Conservation (phyloP, 2,888 invertebrate species). For the Eurois occulta region DNA sequence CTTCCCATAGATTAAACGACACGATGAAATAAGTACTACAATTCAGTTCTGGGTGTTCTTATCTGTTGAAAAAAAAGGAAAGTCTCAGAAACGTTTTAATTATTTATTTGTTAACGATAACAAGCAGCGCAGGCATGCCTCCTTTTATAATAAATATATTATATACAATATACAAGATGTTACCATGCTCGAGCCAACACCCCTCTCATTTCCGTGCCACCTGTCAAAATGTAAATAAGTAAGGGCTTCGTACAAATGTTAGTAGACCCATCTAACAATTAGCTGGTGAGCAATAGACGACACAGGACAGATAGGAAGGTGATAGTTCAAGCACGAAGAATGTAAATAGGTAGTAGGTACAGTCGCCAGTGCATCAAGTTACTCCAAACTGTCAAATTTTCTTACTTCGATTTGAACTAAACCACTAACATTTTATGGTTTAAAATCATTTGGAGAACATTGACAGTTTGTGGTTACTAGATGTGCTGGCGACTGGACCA, state of each 20-base stretch:
- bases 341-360: neutral
- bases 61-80: slow-evolving; percentile 71
- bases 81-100: slow-evolving; percentile 45
- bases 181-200: slow-evolving; percentile 58
- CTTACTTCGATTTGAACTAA: too few species aligned
- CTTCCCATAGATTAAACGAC: slow-evolving; percentile 39
- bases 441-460: too few species aligned
- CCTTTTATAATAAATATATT: slow-evolving; percentile 36
- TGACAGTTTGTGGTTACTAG: too few species aligned
- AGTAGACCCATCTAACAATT: neutral
- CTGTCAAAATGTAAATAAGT: slow-evolving; percentile 56
- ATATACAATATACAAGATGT: slow-evolving; percentile 49
- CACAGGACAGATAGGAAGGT: slow-evolving; percentile 20
- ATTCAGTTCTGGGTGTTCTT: slow-evolving; percentile 69
- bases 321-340: slow-evolving; percentile 31
- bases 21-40: slow-evolving; percentile 62
- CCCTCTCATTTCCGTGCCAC: slow-evolving; percentile 52
- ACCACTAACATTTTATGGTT: too few species aligned
- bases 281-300: neutral
- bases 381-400: too few species aligned
- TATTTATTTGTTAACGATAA: slow-evolving; percentile 57
- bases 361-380: too few species aligned
- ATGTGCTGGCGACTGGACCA: too few species aligned
- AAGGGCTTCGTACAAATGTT: slow-evolving; percentile 23
- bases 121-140: slow-evolving; percentile 56